Base-by-base conservation (phyloP, 1,140 invertebrate genomes). In the Reticulitermes speratus region DNA sequence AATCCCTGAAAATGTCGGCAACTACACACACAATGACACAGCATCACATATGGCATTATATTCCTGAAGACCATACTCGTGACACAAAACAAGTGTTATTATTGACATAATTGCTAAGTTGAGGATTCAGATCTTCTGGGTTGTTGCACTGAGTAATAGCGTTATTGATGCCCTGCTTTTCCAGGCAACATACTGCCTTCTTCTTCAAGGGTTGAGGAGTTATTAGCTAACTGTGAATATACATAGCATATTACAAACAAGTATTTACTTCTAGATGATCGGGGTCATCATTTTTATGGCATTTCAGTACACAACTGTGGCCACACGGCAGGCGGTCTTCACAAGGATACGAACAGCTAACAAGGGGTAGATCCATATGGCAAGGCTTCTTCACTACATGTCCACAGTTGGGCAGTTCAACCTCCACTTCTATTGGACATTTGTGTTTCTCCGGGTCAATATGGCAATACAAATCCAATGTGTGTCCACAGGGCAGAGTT, bases 261-360 rank as follows among this genome's bases (percentile, higher is more conserved):
- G 14, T 52, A 84, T 38, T 87, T 87, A 91, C 91, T 85, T 90
- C 48, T 82, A 91, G 86, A 89, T 93, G 92, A 85, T 92, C 90
- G 2, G 93, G 92, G 88, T 93, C 93, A 25, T 89, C 86, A 0
- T 88, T 88, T 25, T 91, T 90, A 88, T 93, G 93, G 87, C 93
- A 93, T 0, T 85, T 88, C 25, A 86, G 87, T 12, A 38, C 52
- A 88, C 93, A 94, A 8, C 89, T 88, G 87, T 94, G 93, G 0
- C 93, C 93, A 88, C 93, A 93, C n/a, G 90, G 89, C 19, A 93
- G 88, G 8, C 91, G 89, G 48, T 88, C 89, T 84, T 89, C 88
- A 87, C 93, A 93, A 0, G 89, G 89, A 44, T 87, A 85, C 11
- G 89, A 86, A 88, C 93, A 93, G n/a, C 30, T 44, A 52, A 91